Evolutionary conservation across 2,888 invertebrate species (phyloP).

Genomic region (Cataglyphis rosenhaueri): DNA sequence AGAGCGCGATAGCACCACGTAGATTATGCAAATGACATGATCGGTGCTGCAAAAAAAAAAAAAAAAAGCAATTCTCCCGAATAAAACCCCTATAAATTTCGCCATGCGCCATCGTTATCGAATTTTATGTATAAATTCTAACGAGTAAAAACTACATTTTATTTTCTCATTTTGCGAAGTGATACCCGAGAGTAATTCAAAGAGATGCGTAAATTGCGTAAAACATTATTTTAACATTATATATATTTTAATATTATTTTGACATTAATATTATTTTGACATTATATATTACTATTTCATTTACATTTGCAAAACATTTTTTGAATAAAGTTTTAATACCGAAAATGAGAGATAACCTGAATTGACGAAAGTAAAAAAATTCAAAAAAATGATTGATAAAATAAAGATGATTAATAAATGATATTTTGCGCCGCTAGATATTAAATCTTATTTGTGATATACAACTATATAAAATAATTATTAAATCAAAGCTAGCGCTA

Average conservation of each 20-base stretch:
- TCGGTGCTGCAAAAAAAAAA: conserved; percentile 14
- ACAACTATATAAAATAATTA: neutral
- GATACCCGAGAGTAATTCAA: conserved; percentile 7
- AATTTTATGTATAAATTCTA: conserved; percentile 4
- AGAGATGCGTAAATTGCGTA: neutral
- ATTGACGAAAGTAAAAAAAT: neutral
- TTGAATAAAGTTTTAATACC: neutral
- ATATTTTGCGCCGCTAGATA: neutral
- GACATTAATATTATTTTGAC: neutral
- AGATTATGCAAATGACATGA: conserved; percentile 41
- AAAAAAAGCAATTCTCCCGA: conserved; percentile 3
- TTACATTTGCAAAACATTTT: neutral
- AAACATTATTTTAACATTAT: neutral
- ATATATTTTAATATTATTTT: too few relatives aligned
- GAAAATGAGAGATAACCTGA: neutral
- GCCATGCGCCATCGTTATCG: conserved; percentile 3
- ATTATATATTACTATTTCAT: neutral
- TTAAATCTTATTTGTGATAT: neutral
- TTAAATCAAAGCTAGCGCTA: neutral
- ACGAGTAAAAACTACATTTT: conserved; percentile 16
- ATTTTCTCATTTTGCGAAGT: neutral
- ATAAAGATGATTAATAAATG: neutral
- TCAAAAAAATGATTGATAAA: neutral
- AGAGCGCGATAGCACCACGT: conserved; percentile 1
- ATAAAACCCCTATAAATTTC: conserved; percentile 37